A percentile compares a stretch with the other conserved stretches of the same genome.
phyloP scores from a whole-genome alignment of 2,113 vertebrate species.

The Gulo gulo region DNA sequence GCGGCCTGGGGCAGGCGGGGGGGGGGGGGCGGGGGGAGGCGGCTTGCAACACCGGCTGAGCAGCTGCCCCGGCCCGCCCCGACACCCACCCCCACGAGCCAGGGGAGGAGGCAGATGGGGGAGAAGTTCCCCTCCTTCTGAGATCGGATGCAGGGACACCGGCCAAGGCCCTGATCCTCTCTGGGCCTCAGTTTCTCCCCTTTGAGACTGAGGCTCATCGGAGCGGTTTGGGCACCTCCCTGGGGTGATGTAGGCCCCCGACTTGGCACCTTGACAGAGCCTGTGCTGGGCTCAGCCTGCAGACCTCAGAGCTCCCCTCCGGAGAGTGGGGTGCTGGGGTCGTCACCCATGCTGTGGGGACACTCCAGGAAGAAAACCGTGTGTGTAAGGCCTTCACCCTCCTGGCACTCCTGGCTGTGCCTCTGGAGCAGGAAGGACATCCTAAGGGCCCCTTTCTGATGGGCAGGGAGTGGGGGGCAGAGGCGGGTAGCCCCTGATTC shows the following conservation, averaged over 20 bases:
- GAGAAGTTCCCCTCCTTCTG: not conserved
- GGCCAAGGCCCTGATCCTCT: not conserved
- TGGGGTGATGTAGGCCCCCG: rapidly evolving
- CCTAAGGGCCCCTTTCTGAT: not conserved
- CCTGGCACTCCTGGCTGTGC: rapidly evolving
- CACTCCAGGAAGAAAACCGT: not conserved
- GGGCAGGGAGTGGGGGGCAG: no score
- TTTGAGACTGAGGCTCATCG: rapidly evolving
- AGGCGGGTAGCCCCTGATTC: not conserved
- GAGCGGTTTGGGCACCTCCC: rapidly evolving
- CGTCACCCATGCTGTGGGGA: rapidly evolving
- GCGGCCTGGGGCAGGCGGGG: not conserved
- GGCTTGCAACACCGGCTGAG: slow-evolving; percentile 46
- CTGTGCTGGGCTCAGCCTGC: rapidly evolving
- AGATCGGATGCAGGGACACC: not conserved
- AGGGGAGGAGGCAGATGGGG: rapidly evolving
- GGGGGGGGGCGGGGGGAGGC: not conserved
- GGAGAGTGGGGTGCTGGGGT: rapidly evolving
- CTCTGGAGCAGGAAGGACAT: not conserved
- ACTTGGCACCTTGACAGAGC: rapidly evolving
- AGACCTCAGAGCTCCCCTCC: not conserved
- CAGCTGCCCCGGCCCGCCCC: slow-evolving; percentile 33
- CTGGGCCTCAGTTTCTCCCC: not conserved
- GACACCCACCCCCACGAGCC: not conserved
- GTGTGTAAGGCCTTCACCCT: rapidly evolving